A percentile compares a stretch with the other conserved stretches of the same genome.
phyloP scores from a whole-genome alignment of 1,140 invertebrate species.

The Calycopis cecrops region DNA sequence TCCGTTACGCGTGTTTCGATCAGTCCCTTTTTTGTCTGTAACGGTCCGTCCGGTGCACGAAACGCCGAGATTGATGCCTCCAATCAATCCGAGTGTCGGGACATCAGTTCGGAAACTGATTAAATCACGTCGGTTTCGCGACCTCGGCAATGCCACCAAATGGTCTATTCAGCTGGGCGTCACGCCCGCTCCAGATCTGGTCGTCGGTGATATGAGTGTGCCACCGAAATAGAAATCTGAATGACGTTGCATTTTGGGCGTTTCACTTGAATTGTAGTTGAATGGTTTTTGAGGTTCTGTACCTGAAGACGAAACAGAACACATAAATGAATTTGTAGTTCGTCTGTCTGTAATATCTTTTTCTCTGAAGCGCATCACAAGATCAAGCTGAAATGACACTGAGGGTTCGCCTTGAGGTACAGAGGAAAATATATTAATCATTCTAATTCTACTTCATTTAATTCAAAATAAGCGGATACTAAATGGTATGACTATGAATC shows the following conservation, averaged over 20 bases:
- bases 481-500: too few relatives aligned
- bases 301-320: too few relatives aligned
- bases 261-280: slow-evolving; percentile 12
- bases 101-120: slow-evolving; percentile 61
- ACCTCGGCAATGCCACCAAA: slow-evolving; percentile 31
- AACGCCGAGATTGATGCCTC: slow-evolving; percentile 66
- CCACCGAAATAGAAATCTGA: slow-evolving; percentile 12
- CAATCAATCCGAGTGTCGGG: slow-evolving; percentile 61
- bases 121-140: slow-evolving; percentile 64
- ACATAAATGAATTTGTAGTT: too few relatives aligned
- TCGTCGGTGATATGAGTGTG: slow-evolving; percentile 9
- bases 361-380: too few relatives aligned
- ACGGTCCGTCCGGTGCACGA: slow-evolving; percentile 61
- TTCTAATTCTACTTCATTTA: too few relatives aligned
- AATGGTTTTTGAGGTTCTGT: too few relatives aligned
- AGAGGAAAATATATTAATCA: too few relatives aligned
- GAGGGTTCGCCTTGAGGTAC: too few relatives aligned
- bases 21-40: slow-evolving; percentile 68
- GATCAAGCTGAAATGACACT: too few relatives aligned
- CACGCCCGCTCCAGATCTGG: slow-evolving; percentile 51
- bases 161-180: slow-evolving; percentile 44
- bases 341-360: too few relatives aligned
- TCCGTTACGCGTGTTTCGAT: slow-evolving; percentile 67
- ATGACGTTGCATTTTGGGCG: slow-evolving; percentile 14
- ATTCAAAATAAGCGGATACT: too few relatives aligned